phyloP scores from a whole-genome alignment of 2,797 vertebrate genomes.

The Sebastes minor region DNA sequence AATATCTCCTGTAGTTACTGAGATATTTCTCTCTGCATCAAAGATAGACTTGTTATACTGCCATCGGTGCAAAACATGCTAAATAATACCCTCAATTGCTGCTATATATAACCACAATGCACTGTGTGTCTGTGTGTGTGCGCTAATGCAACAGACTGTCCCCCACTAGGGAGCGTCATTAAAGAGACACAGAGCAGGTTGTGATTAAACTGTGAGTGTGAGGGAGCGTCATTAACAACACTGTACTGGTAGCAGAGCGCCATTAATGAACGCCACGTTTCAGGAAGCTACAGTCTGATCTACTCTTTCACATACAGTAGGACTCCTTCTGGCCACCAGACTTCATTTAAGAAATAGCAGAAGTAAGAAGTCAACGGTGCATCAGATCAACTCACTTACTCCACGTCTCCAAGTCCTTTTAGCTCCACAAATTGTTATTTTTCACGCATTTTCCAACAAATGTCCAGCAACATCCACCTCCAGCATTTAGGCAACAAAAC shows the following conservation, averaged over 20 bases:
- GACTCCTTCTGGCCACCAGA: not conserved
- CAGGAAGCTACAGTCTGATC: not conserved
- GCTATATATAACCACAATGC: not conserved
- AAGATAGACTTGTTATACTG: too few relatives aligned
- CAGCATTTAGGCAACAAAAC: too few relatives aligned
- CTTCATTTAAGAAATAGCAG: not conserved
- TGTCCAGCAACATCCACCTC: not conserved
- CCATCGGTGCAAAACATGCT: not conserved
- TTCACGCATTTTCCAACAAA: not conserved
- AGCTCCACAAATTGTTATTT: too few relatives aligned
- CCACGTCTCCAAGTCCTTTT: not conserved
- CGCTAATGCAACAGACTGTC: constrained; percentile 21
- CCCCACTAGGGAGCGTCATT: constrained; percentile 32
- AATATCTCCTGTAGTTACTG: too few relatives aligned
- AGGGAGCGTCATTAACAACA: constrained; percentile 15
- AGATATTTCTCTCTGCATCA: too few relatives aligned
- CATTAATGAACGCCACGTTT: not conserved
- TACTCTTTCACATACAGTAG: not conserved
- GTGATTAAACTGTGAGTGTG: constrained; percentile 6
- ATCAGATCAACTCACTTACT: not conserved
- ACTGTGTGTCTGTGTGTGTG: not conserved
- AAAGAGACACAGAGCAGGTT: not conserved
- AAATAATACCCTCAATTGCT: not conserved
- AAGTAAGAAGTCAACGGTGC: not conserved
- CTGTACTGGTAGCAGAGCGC: not conserved